Evolutionary conservation across 2,888 invertebrate species (phyloP), one percentile per base, ranked within the genome.

Genomic region (Papilio elwesi): DNA sequence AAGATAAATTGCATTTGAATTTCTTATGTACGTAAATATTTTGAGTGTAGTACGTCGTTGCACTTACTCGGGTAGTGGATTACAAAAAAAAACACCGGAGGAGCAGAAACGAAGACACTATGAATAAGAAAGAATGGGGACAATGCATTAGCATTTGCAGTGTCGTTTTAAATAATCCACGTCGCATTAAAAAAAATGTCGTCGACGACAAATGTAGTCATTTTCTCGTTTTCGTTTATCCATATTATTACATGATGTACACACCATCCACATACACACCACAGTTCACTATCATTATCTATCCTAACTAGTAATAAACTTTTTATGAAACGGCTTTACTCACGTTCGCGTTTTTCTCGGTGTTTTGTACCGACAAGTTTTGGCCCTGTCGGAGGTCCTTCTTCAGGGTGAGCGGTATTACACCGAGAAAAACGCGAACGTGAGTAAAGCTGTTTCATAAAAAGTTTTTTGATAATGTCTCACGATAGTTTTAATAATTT

Each of bases 91-190:
- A 59, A 38, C 43, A 43, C 0, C 9, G 7, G 13, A 59, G 38
- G n/a, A 38, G 38, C 15, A 64, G 43, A 51, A 59, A 13, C 52
- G 59, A 66, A 8, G 36, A 55, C 47, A 71, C 55, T 51, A 65
- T 67, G 71, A 51, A 67, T 59, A 66, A 55, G 43, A 52, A 65
- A 59, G 52, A 71, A 71, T 57, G 57, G n/a, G 66, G 26, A 67
- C 59, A 71, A 67, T 71, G 66, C 66, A 67, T 67, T 59, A 67
- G 71, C 59, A 62, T 59, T 66, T 71, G 66, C 66, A 38, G 26
- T 71, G 71, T 26, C 64, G 48, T 64, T 72, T 72, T 64, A 72
- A 72, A 72, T 68, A 70, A 72, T 68, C 64, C 36, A 65, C 15
- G 47, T 59, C n/a, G 55, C 13, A 63, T 68, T 71, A 62, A 52